Base-by-base conservation (phyloP, 2,888 invertebrate species). In the Bugula neritina region DNA sequence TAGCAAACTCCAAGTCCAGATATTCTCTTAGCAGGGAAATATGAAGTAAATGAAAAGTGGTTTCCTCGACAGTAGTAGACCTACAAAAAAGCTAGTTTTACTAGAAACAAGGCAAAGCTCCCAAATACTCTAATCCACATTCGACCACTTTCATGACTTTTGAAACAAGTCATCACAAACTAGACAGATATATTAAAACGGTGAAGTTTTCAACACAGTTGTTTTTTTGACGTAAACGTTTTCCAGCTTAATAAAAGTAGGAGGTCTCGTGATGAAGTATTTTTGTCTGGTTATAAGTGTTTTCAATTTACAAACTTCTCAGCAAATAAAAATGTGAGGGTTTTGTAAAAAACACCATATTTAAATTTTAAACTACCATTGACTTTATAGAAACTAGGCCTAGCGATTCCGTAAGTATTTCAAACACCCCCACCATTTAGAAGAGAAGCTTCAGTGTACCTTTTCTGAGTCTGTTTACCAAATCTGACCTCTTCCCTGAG, bases 1-100 rank as follows among this genome's bases (percentile, higher is more conserved):
- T 74, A n/a, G 80, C 75, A 84, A 98, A 98, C 83, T 98, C 97
- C 83, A 93, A 88, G 79, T 93, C 92, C 76, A 98, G 86, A 84
- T 98, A 98, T 79, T 96, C 95, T 77, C 95, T 87, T 82, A 99
- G 87, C 70, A 98, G 85, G 0, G 94, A 94, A 77, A 98, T 86
- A 83, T 99, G 97, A 17, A 98, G 87, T 2, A 98, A 87, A 84
- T 90, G 95, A 86, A 97, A 98, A 69, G 91, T 93, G 0, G 92
- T 94, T 80, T 94, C 92, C 81, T 95, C 94, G 0, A 93, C 91
- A 34, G 91, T 89, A 1, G 89, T 87, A 0, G 89, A 83, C 69
- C 84, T 82, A 76, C 34, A 75, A 76, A 25, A n/a, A 69, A 58
- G 52, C 10, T 10, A 52, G 52, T 10, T 13, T 21, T 13, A 52